Base-by-base conservation (phyloP, 2,888 invertebrate genomes). In the Melanophora roralis region DNA sequence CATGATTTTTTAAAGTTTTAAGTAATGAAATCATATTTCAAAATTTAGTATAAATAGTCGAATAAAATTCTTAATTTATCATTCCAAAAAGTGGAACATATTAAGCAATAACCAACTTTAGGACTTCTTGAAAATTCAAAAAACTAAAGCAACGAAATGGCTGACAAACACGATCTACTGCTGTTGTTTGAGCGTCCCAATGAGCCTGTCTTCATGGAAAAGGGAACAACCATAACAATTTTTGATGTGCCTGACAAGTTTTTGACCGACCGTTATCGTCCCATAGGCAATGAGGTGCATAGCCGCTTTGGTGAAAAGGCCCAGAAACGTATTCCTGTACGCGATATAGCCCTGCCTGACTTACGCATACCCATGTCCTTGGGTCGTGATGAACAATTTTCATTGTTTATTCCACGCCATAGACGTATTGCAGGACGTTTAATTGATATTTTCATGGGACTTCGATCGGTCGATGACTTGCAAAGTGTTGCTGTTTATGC, bases 141-240 rank as follows among this genome's bases (percentile, higher is more conserved):
- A 43, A 67, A 9, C 8, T 2, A 38, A 6, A 53, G 0, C 11
- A 32, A 21, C 19, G n/a, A 71, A 32, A 88, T 88, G 89, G 85
- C 89, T 43, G 85, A 90, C 68, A 92, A 91, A 84, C 88, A 91
- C 12, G 91, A 93, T 84, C 88, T 94, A n/a, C 88, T 94, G 83
- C 89, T 93, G 84, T 91, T 95, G 83, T 95, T 94, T 89, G 94
- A 95, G 85, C 93, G 95, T 43, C 95, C 95, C 8, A 91, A 92
- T 82, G 95, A 95, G 89, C 95, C 95, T 0, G 92, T 93, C 78
- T 95, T 95, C 89, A 92, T 94, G 90, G 93, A 93, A 82, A 95
- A 95, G 89, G 94, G 94, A 1, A 92, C 92, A 0, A 89, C 91
- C 0, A 91, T 91, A 64, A 88, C 92, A 0, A 91, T 92, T 40